Conservation (phyloP, 2,888 invertebrate genomes). For the Drosophila differens region DNA sequence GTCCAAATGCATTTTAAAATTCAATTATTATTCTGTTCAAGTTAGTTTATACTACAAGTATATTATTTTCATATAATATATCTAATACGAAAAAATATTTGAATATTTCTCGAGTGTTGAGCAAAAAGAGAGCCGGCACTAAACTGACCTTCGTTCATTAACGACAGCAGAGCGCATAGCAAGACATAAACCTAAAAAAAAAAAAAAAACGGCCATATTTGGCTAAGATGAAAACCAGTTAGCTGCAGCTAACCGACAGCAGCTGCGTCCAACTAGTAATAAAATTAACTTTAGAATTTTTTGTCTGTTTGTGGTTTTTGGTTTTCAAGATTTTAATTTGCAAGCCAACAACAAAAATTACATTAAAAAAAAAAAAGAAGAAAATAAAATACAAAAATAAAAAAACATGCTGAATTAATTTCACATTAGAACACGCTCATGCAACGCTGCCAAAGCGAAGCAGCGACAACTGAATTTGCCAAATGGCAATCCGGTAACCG, state of each 20-base stretch:
- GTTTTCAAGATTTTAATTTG: conserved; percentile 52
- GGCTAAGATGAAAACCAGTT: conserved; percentile 67
- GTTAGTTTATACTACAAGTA: not conserved
- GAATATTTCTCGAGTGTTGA: conserved; percentile 3
- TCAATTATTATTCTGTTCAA: not conserved
- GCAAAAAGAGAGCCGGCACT: conserved; percentile 46
- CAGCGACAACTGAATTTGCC: conserved; percentile 30
- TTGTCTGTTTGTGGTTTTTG: conserved; percentile 32
- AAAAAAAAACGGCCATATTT: conserved; percentile 61
- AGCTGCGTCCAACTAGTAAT: conserved; percentile 63
- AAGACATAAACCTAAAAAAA: conserved; percentile 66
- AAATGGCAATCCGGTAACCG: conserved; percentile 53
- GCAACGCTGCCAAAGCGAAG: conserved; percentile 75
- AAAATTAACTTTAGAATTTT: conserved; percentile 69
- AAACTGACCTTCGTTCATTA: conserved; percentile 76
- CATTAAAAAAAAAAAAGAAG: conserved; percentile 11
- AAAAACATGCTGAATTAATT: conserved; percentile 72
- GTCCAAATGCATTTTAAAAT: not conserved
- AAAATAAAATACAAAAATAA: conserved; percentile 36
- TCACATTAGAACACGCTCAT: conserved; percentile 81
- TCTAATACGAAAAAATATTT: not conserved
- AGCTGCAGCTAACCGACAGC: conserved; percentile 54
- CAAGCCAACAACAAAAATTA: conserved; percentile 33
- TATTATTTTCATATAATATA: not conserved
- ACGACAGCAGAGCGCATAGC: conserved; percentile 65